These are phyloP conservation scores for Epizoanthus scotinus DNA, from an alignment of 92 coral and sea anemone species.

Conservation along the genomic window DNA sequence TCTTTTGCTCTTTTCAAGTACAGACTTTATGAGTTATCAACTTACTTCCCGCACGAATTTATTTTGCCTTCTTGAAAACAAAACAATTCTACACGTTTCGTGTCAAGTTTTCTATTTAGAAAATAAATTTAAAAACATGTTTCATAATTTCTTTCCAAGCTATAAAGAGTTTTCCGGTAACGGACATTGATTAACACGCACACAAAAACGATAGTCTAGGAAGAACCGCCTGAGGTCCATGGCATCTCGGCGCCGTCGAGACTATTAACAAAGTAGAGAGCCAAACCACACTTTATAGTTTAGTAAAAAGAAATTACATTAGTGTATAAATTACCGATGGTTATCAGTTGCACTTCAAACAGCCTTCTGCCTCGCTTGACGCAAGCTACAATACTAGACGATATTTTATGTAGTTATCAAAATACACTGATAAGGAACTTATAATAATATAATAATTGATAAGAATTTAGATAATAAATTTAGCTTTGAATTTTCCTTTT, in stretches of 20 bases:
- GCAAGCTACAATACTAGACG: neutral
- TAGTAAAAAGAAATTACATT: constrained; percentile 2
- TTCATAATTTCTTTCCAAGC: neutral
- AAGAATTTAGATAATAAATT: too few relatives aligned
- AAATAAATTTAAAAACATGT: neutral
- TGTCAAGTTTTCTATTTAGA: constrained; percentile 15
- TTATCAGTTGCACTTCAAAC: neutral
- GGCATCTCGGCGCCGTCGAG: constrained; percentile 8
- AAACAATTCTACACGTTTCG: neutral
- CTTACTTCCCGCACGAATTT: neutral
- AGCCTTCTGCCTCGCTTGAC: constrained; percentile 39
- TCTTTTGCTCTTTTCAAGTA: neutral
- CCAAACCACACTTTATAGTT: constrained; percentile 27
- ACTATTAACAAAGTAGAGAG: neutral
- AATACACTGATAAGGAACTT: neutral
- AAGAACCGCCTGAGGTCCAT: neutral
- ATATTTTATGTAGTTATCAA: too few relatives aligned
- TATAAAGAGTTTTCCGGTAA: constrained; percentile 3
- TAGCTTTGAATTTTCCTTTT: too few relatives aligned
- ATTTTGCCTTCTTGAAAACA: neutral
- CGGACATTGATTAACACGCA: constrained; percentile 3
- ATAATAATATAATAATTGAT: too few relatives aligned
- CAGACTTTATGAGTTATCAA: neutral
- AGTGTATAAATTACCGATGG: constrained; percentile 15
- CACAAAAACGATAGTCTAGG: neutral